Evolutionary conservation across 1,140 invertebrate species (phyloP), one percentile per base, ranked within the genome.

Genomic region (Manduca sexta): DNA sequence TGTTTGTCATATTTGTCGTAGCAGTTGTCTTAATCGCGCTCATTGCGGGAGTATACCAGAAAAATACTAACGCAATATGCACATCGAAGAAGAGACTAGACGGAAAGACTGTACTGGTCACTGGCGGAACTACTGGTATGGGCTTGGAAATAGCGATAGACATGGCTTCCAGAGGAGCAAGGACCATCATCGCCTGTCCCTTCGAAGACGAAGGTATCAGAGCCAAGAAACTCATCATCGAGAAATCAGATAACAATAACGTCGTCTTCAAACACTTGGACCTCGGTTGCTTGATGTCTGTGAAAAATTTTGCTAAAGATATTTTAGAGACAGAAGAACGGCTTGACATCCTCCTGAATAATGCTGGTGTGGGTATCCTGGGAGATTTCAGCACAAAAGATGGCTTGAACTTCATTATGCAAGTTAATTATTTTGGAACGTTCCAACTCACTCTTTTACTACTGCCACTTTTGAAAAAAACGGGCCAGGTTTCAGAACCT

Each of bases 101-200:
- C 51, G 90, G 88, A 0, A 94, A 94, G 85, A 89, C 93, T 5
- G 88, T 91, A 1, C 89, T 96, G 29, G 84, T 96, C n/a, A 96
- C 94, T 10, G 95, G 95, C 39, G 90, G 92, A 3, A 95, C 93
- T 70, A 90, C 89, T 39, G 95, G 95, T 1, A 95, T 97, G 74
- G 95, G 95, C 2, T 91, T 92, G 79, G 91, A 92, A 74, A 91
- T 92, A 29, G 91, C 90, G 0, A 65, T 74, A 44, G 90, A 91
- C 51, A 81, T 95, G 45, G 93, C 92, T 1, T 86, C 78, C 56
- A 67, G 90, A 64, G 88, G 91, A 14, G 94, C 93, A 1, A 89
- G 87, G 65, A 90, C 95, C n/a, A 89, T 94, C 34, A 86, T 95
- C 73, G 93, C 92, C 7, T 95, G 94, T 73, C 76, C 89, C 13